phyloP scores from a whole-genome alignment of 2,888 invertebrate genomes.

The Chymomyza procnemis region DNA sequence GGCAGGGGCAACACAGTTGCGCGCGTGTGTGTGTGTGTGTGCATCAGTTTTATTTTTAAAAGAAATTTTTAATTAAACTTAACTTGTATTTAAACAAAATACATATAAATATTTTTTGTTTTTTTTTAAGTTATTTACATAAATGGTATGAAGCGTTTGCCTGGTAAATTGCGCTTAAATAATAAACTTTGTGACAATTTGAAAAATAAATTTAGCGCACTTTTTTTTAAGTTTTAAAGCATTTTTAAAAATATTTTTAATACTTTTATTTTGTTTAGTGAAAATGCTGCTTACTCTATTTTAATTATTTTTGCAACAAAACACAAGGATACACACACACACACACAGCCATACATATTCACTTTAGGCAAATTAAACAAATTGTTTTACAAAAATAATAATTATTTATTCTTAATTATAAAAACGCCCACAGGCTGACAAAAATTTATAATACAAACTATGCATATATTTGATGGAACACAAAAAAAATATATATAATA shows the following conservation, averaged over 20 bases:
- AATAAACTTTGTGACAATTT: not conserved
- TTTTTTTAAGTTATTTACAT: not conserved
- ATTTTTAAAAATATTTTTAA: not conserved
- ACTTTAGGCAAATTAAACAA: not conserved
- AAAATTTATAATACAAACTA: not conserved
- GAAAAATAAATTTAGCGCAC: not conserved
- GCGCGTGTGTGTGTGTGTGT: not conserved
- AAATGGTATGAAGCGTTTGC: too few species aligned
- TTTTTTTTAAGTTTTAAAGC: too few species aligned
- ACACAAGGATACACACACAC: slow-evolving; percentile 4
- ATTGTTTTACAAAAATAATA: not conserved
- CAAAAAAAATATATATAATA: not conserved
- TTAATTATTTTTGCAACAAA: not conserved
- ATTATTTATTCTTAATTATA: slow-evolving; percentile 1
- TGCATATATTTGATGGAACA: not conserved
- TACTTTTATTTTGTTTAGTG: not conserved
- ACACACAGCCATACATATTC: not conserved
- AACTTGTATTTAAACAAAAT: not conserved
- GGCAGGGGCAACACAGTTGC: too few species aligned
- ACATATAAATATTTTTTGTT: not conserved
- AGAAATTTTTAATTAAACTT: not conserved
- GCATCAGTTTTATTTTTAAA: not conserved
- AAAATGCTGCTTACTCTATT: not conserved
- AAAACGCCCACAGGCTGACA: not conserved
- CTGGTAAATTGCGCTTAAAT: not conserved